phyloP scores from a whole-genome alignment of 1,140 invertebrate species.

The Bombyx mandarina region DNA sequence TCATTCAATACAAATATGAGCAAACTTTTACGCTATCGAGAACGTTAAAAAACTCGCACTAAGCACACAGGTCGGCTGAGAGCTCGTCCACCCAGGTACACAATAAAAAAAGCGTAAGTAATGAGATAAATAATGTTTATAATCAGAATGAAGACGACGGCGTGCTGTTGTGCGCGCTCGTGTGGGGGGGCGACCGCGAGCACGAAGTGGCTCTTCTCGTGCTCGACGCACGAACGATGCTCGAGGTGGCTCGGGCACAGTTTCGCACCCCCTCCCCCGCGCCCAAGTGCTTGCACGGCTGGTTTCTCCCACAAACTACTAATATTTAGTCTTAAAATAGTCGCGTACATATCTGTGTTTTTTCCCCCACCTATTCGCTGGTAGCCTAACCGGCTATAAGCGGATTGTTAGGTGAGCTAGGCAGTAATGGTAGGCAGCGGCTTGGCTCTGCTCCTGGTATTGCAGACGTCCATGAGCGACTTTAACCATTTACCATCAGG shows the following conservation, averaged over 20 bases:
- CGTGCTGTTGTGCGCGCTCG: slow-evolving; percentile 78
- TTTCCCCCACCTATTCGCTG: not conserved
- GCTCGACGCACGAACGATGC: slow-evolving; percentile 77
- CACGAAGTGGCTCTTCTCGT: slow-evolving; percentile 78
- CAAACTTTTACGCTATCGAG: no score
- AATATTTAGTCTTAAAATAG: no score
- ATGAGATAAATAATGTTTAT: no score
- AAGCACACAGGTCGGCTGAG: no score
- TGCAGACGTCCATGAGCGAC: no score
- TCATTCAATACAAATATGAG: no score
- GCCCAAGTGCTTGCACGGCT: slow-evolving; percentile 86
- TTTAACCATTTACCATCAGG: no score
- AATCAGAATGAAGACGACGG: slow-evolving; percentile 81
- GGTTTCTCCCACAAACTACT: slow-evolving; percentile 72
- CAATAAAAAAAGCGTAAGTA: no score
- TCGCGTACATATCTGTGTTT: not conserved
- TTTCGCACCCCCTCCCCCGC: slow-evolving; percentile 80
- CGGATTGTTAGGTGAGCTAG: not conserved
- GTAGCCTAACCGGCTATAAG: not conserved
- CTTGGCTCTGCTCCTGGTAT: no score
- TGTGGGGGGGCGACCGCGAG: slow-evolving; percentile 75
- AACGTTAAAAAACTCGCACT: no score
- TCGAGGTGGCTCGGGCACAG: slow-evolving; percentile 77
- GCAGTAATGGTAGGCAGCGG: slow-evolving; percentile 6
- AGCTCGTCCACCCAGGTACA: no score